phyloP scores from a whole-genome alignment of 2,113 vertebrate species.

The Phoenicopterus ruber region DNA sequence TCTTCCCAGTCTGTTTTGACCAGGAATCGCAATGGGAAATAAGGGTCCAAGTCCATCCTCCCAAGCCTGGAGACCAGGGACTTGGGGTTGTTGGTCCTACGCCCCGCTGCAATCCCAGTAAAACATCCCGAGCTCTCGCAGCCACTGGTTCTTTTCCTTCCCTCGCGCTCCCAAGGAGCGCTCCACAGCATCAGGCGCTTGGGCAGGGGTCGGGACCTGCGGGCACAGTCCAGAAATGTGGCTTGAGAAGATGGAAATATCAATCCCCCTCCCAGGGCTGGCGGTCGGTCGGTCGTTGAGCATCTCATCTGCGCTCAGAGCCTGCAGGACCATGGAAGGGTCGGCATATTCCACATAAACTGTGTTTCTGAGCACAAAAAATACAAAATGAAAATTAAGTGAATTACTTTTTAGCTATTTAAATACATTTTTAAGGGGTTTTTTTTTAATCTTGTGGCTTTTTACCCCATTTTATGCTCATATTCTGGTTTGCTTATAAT shows the following conservation, averaged over 20 bases:
- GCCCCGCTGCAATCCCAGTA: not conserved
- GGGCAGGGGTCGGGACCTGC: not conserved
- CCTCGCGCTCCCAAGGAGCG: rapidly evolving
- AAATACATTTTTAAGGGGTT: not conserved
- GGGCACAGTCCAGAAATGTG: not conserved
- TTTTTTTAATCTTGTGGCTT: not conserved
- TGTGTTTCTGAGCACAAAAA: not conserved
- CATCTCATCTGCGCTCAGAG: not conserved
- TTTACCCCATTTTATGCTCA: not conserved
- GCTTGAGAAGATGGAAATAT: not conserved
- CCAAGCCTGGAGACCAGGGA: not conserved
- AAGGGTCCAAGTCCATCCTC: not conserved
- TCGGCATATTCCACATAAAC: not conserved
- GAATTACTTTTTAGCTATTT: not conserved
- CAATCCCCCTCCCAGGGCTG: not conserved
- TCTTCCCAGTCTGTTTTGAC: not conserved
- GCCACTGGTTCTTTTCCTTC: not conserved
- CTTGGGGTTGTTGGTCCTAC: rapidly evolving
- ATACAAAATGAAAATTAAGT: not conserved
- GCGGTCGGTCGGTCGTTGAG: rapidly evolving
- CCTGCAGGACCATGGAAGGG: not conserved
- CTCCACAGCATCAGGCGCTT: not conserved
- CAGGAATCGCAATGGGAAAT: not conserved
- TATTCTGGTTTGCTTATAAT: not conserved
- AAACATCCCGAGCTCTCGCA: not conserved